Base-by-base conservation (phyloP, 2,888 invertebrate genomes). In the Philhelius pedissequus region DNA sequence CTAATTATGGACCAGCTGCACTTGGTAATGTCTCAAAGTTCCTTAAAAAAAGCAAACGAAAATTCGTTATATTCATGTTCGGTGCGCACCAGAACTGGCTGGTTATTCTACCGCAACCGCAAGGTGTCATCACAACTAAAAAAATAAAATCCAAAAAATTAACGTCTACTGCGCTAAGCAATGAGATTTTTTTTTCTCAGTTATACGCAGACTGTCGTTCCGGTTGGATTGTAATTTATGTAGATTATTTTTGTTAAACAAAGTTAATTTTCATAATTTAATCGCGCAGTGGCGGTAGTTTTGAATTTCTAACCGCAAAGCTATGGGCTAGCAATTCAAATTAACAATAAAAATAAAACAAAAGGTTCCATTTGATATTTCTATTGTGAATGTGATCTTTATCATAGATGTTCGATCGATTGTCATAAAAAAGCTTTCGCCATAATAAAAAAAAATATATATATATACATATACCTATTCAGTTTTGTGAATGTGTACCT, bases 51-150 rank as follows among this genome's bases (percentile, higher is more conserved):
- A 75, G 68, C 71, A 74, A 43, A 66, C 69, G 54, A 8, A 40
- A 38, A 22, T 25, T 56, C 8, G 43, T 50, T 50, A 48, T 82
- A 83, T 56, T 83, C 74, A 79, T 79, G 13, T 56, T 56, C 22
- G 22, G 52, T 60, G 52, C 40, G 48, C 56, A 74, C 69, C 45
- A 35, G 71, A 69, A 45, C 32, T 38, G 50, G 52, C 54, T 70
- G 71, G 66, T 48, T 50, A 58, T 56, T 48, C 38, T 35, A 68
- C 43, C 56, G 54, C 70, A 78, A 70, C 83, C 64, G 22, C 64
- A 48, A 83, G 79, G 79, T 83, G 83, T 60, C 64, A 83, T 75
- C 54, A 54, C 9, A 27, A 45, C 32, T 54, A n/a, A 62, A 60
- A 58, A 77, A 71, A 77, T 71, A 66, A 74, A 64, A 69, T 32